Percentiles rank a stretch among this genome's conserved stretches.
These are phyloP conservation scores for Zaprionus davidi DNA, from an alignment of 1,140 invertebrate species.

Conservation along the genomic window DNA sequence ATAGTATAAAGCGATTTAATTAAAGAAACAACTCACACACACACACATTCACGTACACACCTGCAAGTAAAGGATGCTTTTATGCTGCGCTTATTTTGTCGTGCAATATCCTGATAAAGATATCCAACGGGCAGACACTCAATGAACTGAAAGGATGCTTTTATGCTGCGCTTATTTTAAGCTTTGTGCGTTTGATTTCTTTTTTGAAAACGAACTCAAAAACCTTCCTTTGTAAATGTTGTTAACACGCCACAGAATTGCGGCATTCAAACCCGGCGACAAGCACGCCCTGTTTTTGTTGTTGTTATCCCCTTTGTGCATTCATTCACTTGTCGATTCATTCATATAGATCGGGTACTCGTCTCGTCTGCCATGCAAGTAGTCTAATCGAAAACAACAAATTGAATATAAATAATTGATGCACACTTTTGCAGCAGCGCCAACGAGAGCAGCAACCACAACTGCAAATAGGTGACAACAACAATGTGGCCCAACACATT, in stretches of 20 bases:
- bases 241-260: slow-evolving; percentile 14
- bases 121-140: neutral
- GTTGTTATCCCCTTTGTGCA: slow-evolving; percentile 7
- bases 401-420: slow-evolving; percentile 79
- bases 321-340: slow-evolving; percentile 22
- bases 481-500: slow-evolving; percentile 31
- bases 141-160: too few relatives aligned
- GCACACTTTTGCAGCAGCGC: slow-evolving; percentile 40
- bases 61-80: neutral
- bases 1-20: too few relatives aligned
- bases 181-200: neutral
- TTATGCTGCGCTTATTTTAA: too few relatives aligned
- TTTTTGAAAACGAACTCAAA: slow-evolving; percentile 36
- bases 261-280: slow-evolving; percentile 30
- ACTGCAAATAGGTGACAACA: slow-evolving; percentile 40
- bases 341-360: slow-evolving; percentile 9
- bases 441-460: slow-evolving; percentile 53
- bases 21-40: neutral
- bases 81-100: neutral
- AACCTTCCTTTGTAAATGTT: slow-evolving; percentile 54
- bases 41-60: neutral
- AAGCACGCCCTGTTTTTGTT: neutral
- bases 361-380: slow-evolving; percentile 42
- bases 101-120: neutral
- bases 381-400: slow-evolving; percentile 75